These are phyloP conservation scores for Capitulum mitella DNA, from an alignment of 2,888 invertebrate genomes.

Conservation along the genomic window DNA sequence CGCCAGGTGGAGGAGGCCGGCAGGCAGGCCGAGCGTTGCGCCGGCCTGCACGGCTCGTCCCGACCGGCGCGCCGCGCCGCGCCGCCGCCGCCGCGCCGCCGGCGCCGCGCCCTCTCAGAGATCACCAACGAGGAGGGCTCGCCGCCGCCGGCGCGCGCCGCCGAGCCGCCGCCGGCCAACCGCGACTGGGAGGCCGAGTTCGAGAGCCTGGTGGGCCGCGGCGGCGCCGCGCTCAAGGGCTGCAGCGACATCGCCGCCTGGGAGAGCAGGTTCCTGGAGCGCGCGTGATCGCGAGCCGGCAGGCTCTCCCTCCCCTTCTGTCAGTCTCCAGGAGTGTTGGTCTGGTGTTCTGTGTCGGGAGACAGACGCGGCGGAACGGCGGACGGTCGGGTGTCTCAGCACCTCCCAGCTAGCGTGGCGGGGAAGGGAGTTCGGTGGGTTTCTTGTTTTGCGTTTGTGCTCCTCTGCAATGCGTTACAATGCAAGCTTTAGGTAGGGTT, in stretches of 20 bases:
- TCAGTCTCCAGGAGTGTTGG: no score
- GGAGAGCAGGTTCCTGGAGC: conserved; percentile 33
- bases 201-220: conserved; percentile 64
- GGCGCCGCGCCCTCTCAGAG: background rate
- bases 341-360: no score
- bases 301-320: no score
- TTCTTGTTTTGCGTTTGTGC: background rate
- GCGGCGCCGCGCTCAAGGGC: conserved; percentile 32
- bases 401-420: no score
- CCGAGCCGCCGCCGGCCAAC: conserved; percentile 61
- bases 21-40: background rate
- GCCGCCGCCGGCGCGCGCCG: conserved; percentile 53
- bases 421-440: no score
- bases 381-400: background rate
- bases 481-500: background rate
- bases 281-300: no score
- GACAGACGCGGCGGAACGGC: background rate
- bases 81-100: background rate
- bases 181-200: conserved; percentile 72
- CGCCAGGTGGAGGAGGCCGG: conserved; percentile 8
- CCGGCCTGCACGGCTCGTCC: background rate
- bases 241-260: conserved; percentile 31
- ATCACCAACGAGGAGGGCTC: background rate
- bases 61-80: background rate
- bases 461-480: background rate